phyloP scores from a whole-genome alignment of 2,888 invertebrate species.

The Drosophila neotestacea region DNA sequence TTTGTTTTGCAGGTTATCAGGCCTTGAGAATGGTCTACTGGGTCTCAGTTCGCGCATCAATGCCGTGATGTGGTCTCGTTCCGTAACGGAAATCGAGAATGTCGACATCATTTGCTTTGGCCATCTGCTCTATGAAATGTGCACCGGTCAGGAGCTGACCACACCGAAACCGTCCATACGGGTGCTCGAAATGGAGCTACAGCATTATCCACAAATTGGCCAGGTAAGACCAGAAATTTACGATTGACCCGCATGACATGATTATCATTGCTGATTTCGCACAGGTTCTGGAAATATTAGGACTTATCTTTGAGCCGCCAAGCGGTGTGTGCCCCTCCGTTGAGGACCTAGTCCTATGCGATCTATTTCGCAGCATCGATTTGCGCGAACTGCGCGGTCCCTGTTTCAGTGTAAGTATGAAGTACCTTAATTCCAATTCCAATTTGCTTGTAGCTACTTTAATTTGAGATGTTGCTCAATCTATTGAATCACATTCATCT shows the following conservation, averaged over 20 bases:
- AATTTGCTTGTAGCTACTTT: too few species aligned
- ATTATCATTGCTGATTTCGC: neutral
- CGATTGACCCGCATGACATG: neutral
- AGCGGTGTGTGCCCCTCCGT: slow-evolving; percentile 89
- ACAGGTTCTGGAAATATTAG: slow-evolving; percentile 92
- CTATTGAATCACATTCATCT: too few species aligned
- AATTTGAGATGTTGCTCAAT: too few species aligned
- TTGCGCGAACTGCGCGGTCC: slow-evolving; percentile 94
- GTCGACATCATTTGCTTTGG: slow-evolving; percentile 91
- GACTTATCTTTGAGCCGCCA: slow-evolving; percentile 91
- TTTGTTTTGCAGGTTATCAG: slow-evolving; percentile 88
- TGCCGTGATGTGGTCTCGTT: slow-evolving; percentile 86
- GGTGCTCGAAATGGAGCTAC: slow-evolving; percentile 89
- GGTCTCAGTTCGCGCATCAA: slow-evolving; percentile 88
- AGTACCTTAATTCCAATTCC: neutral
- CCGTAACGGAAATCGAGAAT: slow-evolving; percentile 85
- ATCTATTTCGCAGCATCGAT: slow-evolving; percentile 95
- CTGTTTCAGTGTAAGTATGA: slow-evolving; percentile 89
- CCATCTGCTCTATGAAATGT: slow-evolving; percentile 96
- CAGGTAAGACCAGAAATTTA: slow-evolving; percentile 28
- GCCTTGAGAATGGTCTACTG: slow-evolving; percentile 93
- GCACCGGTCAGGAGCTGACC: slow-evolving; percentile 92
- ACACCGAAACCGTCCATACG: slow-evolving; percentile 90
- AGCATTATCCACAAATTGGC: slow-evolving; percentile 90
- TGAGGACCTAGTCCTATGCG: slow-evolving; percentile 92